Conservation (phyloP, 2,797 vertebrate species). For the Steatocranus sp. region DNA sequence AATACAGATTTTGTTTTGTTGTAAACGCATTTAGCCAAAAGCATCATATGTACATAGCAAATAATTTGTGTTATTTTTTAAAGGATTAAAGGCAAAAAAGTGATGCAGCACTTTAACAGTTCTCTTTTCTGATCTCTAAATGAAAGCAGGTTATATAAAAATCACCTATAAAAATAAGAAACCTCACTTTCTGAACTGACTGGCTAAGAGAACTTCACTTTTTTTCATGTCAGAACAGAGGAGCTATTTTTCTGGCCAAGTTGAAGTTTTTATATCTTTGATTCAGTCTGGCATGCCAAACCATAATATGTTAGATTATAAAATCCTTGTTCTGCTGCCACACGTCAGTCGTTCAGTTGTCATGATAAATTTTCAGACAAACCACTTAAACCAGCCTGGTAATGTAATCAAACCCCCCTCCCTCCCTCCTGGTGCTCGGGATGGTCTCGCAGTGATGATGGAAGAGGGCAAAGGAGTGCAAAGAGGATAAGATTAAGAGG, state of each 20-base stretch:
- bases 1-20: not conserved
- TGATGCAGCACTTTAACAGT: not conserved
- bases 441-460: conserved; percentile 21
- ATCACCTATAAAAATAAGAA: not conserved
- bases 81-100: not conserved
- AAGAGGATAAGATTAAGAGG: not conserved
- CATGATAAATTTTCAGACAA: not conserved
- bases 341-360: conserved; percentile 24
- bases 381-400: conserved; percentile 32
- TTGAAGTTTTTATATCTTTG: not conserved
- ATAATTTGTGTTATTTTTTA: not conserved
- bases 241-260: not conserved
- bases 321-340: conserved; percentile 33
- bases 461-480: not conserved
- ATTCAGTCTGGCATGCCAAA: not conserved
- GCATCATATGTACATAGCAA: not conserved
- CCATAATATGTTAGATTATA: conserved; percentile 16
- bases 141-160: not conserved
- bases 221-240: not conserved
- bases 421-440: not conserved
- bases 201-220: not conserved
- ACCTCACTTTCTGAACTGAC: not conserved
- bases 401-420: conserved; percentile 30
- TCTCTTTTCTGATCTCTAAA: not conserved
- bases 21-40: not conserved